These are phyloP conservation scores for Todus mexicanus DNA, from an alignment of 2,797 vertebrate genomes.

Conservation along the genomic window DNA sequence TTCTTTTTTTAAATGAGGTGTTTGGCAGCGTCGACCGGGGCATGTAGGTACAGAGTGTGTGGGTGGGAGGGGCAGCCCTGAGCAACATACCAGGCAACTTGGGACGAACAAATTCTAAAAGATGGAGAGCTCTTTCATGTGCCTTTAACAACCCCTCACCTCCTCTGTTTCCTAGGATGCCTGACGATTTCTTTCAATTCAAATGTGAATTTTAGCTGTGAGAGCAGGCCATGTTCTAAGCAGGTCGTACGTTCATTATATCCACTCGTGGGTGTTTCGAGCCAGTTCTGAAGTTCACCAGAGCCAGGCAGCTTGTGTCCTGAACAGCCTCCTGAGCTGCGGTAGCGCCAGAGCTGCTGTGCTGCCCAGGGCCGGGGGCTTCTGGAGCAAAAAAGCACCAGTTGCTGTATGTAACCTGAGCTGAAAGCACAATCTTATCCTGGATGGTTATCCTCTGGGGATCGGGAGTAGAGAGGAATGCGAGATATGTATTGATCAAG, in stretches of 20 bases:
- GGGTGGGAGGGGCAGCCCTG: conserved; percentile 25
- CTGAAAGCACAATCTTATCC: not conserved
- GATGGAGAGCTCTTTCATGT: not conserved
- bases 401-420: not conserved
- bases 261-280: not conserved
- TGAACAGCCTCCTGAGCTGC: not conserved
- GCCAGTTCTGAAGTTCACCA: not conserved
- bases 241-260: not conserved
- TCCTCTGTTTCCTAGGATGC: not conserved
- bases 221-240: not conserved
- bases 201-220: not conserved
- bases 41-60: conserved; percentile 31
- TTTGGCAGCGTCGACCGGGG: not conserved
- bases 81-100: conserved; percentile 38
- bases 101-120: not conserved
- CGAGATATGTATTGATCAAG: not conserved
- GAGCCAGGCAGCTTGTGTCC: not conserved
- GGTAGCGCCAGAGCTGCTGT: not conserved
- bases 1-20: not conserved
- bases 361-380: not conserved
- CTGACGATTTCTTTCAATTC: not conserved
- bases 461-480: not conserved
- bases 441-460: not conserved
- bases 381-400: not conserved
- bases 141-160: not conserved